A percentile compares a stretch with the other conserved stretches of the same genome.
These are phyloP conservation scores for Rhyzopertha dominica DNA, from an alignment of 1,140 invertebrate genomes.

Conservation along the genomic window DNA sequence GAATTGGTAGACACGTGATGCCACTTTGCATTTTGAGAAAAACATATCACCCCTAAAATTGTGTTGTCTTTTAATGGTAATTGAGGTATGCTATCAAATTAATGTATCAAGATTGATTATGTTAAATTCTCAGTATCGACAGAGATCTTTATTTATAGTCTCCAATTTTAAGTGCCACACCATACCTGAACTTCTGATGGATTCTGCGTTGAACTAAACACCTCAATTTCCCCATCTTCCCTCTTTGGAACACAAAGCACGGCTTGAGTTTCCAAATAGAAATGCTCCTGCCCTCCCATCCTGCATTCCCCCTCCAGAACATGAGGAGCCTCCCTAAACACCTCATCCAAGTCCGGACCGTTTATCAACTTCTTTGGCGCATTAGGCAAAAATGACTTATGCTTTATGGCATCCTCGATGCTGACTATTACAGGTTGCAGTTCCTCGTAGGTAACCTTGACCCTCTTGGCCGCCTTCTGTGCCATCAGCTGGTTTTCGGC, in stretches of 20 bases:
- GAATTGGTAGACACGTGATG: no score
- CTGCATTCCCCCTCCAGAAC: slow-evolving; percentile 68
- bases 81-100: no score
- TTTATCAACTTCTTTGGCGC: slow-evolving; percentile 35
- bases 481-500: slow-evolving; percentile 67
- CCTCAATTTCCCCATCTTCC: slow-evolving; percentile 79
- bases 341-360: slow-evolving; percentile 63
- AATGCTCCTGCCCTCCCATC: slow-evolving; percentile 93
- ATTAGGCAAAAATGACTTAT: slow-evolving; percentile 60
- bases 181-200: slow-evolving; percentile 63
- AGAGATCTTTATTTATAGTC: no score
- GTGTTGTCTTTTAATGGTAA: no score
- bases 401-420: slow-evolving; percentile 78
- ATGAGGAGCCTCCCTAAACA: slow-evolving; percentile 59
- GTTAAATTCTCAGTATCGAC: no score
- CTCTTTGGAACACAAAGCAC: slow-evolving; percentile 70
- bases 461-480: slow-evolving; percentile 66
- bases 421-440: slow-evolving; percentile 71
- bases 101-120: no score
- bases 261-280: slow-evolving; percentile 88
- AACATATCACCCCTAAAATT: no score
- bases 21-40: no score
- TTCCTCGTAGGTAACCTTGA: slow-evolving; percentile 72
- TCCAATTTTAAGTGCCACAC: no score
- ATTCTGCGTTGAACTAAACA: slow-evolving; percentile 80